Evolutionary conservation across 2,113 vertebrate species (phyloP).

Genomic region (Butorides virescens): DNA sequence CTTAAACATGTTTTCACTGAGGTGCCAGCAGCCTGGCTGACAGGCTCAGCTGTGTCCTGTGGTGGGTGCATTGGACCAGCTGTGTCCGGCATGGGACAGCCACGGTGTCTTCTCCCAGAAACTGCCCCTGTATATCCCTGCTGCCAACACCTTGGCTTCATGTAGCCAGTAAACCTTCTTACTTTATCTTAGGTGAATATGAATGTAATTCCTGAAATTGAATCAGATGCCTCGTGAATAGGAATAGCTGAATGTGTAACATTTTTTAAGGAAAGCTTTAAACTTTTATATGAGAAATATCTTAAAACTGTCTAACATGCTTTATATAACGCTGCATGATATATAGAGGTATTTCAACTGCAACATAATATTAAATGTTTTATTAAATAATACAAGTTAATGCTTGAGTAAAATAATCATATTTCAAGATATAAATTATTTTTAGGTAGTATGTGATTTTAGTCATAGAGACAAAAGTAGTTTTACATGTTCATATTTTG

Average conservation of each 20-base stretch:
- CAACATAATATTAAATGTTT: background rate
- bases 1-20: background rate
- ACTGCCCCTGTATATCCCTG: fast-evolving
- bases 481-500: background rate
- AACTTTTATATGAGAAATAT: background rate
- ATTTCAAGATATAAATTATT: background rate
- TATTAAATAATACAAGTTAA: background rate
- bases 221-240: background rate
- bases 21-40: background rate
- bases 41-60: background rate
- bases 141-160: fast-evolving
- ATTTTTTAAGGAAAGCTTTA: background rate
- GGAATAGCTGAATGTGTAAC: background rate
- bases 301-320: background rate
- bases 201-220: background rate
- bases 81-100: fast-evolving
- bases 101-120: background rate
- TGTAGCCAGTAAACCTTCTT: background rate
- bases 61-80: fast-evolving
- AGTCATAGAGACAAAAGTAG: background rate
- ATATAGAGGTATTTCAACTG: background rate
- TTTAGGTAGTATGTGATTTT: background rate
- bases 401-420: background rate
- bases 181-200: background rate
- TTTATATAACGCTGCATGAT: background rate